Conservation (phyloP, 2,113 vertebrate species). For the Colistium nudipinnis region DNA sequence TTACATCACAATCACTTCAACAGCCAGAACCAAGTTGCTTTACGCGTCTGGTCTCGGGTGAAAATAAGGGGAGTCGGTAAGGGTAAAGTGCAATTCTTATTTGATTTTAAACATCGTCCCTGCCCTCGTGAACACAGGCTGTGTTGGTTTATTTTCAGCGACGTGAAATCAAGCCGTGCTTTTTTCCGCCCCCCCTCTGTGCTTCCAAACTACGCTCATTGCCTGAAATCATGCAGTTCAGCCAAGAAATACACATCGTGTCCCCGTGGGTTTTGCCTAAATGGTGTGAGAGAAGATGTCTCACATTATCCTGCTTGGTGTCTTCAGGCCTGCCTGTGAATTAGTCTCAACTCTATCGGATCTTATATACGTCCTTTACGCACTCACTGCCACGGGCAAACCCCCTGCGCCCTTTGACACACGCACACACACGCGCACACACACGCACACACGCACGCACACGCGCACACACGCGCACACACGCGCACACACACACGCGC, state of each 20-base stretch:
- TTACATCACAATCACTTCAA: slow-evolving; percentile 62
- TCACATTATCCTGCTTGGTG: slow-evolving; percentile 73
- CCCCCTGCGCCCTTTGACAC: slow-evolving; percentile 47
- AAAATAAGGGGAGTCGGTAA: slow-evolving; percentile 2
- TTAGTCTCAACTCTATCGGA: slow-evolving; percentile 71
- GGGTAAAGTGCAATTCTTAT: neutral
- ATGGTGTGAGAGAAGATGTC: slow-evolving; percentile 77
- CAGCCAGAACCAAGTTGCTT: slow-evolving; percentile 6
- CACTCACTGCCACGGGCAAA: slow-evolving; percentile 55
- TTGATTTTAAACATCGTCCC: neutral
- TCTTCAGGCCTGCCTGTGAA: slow-evolving; percentile 69
- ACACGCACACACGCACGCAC: slow-evolving; percentile 49
- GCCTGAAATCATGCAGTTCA: slow-evolving; percentile 57
- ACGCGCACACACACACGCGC: slow-evolving; percentile 15
- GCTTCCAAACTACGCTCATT: slow-evolving; percentile 17
- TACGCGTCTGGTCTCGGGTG: slow-evolving; percentile 5
- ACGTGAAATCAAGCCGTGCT: slow-evolving; percentile 9
- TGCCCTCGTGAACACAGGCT: neutral
- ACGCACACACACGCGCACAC: neutral
- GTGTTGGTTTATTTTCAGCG: slow-evolving; percentile 3
- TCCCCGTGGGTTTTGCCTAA: slow-evolving; percentile 71
- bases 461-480: slow-evolving; percentile 1
- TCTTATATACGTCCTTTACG: slow-evolving; percentile 73
- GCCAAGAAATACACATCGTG: slow-evolving; percentile 66
- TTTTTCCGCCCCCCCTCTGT: neutral